These are phyloP conservation scores for Acrocephalus scirpaceus DNA, from an alignment of 2,797 vertebrate genomes.

Conservation along the genomic window DNA sequence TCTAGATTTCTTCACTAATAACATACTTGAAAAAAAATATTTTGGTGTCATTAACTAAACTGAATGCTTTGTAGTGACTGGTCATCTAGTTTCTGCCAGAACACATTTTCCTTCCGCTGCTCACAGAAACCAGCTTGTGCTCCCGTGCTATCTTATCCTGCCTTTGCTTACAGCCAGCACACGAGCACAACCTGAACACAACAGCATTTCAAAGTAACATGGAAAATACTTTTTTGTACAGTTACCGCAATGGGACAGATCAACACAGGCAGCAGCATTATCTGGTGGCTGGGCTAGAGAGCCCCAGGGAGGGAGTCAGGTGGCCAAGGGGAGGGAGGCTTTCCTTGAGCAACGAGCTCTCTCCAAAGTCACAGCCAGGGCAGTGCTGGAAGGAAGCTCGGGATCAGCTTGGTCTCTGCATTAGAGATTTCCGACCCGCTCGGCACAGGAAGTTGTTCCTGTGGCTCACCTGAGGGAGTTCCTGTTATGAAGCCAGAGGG, in stretches of 20 bases:
- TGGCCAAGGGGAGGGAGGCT: slow-evolving; percentile 7
- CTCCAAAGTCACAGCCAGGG: slow-evolving; percentile 62
- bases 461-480: slow-evolving; percentile 81
- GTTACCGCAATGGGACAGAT: neutral
- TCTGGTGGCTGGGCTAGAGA: neutral
- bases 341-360: slow-evolving; percentile 44
- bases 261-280: neutral
- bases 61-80: neutral
- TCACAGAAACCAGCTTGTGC: neutral
- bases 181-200: neutral
- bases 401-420: slow-evolving; percentile 25
- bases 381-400: slow-evolving; percentile 78
- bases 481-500: slow-evolving; percentile 79
- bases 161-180: neutral
- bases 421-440: slow-evolving; percentile 76
- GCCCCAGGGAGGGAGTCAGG: slow-evolving; percentile 18
- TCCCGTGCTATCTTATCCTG: neutral
- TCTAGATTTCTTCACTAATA: neutral
- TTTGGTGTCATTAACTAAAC: neutral
- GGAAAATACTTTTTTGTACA: neutral
- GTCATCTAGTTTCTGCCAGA: neutral
- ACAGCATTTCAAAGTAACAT: neutral
- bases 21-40: neutral
- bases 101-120: neutral
- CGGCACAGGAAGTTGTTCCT: slow-evolving; percentile 75